Base-by-base conservation (phyloP, 2,888 invertebrate species). In the Onchidella celtica region DNA sequence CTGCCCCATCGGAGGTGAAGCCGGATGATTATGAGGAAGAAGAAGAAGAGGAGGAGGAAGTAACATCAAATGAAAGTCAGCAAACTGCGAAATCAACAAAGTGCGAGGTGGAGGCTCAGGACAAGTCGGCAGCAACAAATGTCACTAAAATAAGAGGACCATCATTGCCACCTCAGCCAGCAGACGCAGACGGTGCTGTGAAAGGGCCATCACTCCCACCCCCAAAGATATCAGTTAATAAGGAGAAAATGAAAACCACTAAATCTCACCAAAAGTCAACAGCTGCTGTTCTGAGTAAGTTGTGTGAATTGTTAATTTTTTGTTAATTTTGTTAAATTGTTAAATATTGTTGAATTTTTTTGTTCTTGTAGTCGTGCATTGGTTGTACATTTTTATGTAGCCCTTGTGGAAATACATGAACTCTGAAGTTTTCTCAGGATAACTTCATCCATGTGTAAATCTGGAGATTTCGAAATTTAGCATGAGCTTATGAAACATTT, bases 31-130 rank as follows among this genome's bases (percentile, higher is more conserved):
- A 38, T 72, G 79, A 76, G 14, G 81, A 79, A 69, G 68, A 72
- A n/a, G 83, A 72, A 36, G 81, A 66, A 24, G 81, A 81, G 17
- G 81, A 81, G 17, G 77, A 77, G 11, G 14, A 75, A 61, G 61
- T 32, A 27, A 69, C 68, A 24, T 57, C 63, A 40, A 40, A 79
- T 24, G 38, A 79, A 36, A 59, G 70, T n/a, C 6, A 9, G 21
- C 4, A 47, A 65, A 63, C n/a, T 34, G n/a, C 29, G n/a, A 65
- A 24, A 2, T 3, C 63, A 61, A 24, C 47, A 24, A 65, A 47
- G 27, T n/a, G n/a, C n/a, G 68, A n/a, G 69, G 65, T 36, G 24
- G 55, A 55, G 34, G 6, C 27, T 2, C n/a, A 36, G 24, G 24
- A n/a, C 36, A 70, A 40, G 36, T 24, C n/a, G 24, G 2, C n/a